Evolutionary conservation across 2,888 invertebrate species (phyloP).

Genomic region (Andrena dorsata): DNA sequence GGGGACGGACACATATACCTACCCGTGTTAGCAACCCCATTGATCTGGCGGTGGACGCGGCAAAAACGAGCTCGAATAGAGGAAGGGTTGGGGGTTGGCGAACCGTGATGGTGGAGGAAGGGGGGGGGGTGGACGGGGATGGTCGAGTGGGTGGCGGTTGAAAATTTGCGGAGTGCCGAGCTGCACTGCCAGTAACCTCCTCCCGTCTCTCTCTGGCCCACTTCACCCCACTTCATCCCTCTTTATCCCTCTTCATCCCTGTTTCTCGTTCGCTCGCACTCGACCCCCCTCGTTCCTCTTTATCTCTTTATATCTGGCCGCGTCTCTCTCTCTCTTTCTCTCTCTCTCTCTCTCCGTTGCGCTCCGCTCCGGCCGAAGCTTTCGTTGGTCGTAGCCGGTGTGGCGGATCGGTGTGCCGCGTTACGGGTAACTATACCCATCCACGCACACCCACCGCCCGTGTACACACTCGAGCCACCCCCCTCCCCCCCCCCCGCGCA

Average conservation of each 20-base stretch:
- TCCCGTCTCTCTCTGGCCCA: slow-evolving; percentile 38
- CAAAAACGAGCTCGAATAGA: slow-evolving; percentile 81
- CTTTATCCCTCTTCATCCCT: slow-evolving; percentile 29
- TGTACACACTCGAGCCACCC: slow-evolving; percentile 2
- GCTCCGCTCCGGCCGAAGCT: slow-evolving; percentile 62
- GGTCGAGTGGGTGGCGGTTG: slow-evolving; percentile 74
- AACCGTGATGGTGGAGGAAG: slow-evolving; percentile 42
- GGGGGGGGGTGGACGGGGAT: slow-evolving; percentile 42
- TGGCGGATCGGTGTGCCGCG: slow-evolving; percentile 68
- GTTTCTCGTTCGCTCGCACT: slow-evolving; percentile 1
- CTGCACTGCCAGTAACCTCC: slow-evolving; percentile 71
- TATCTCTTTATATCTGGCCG: slow-evolving; percentile 59
- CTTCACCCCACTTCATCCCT: slow-evolving; percentile 41
- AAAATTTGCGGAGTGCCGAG: slow-evolving; percentile 83
- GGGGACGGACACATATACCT: slow-evolving; percentile 81
- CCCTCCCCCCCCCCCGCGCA: neutral
- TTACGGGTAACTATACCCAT: slow-evolving; percentile 71
- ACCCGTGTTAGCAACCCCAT: slow-evolving; percentile 85
- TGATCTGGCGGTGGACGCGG: slow-evolving; percentile 84
- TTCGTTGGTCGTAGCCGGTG: slow-evolving; percentile 69
- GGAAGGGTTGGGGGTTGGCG: slow-evolving; percentile 66
- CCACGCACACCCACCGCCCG: slow-evolving; percentile 36
- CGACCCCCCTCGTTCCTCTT: slow-evolving; percentile 54
- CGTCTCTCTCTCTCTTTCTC: slow-evolving; percentile 38
- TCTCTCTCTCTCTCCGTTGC: slow-evolving; percentile 27